Percentiles rank a stretch among this genome's conserved stretches.
phyloP scores from a whole-genome alignment of 2,113 vertebrate genomes.

The Dromas ardeola region DNA sequence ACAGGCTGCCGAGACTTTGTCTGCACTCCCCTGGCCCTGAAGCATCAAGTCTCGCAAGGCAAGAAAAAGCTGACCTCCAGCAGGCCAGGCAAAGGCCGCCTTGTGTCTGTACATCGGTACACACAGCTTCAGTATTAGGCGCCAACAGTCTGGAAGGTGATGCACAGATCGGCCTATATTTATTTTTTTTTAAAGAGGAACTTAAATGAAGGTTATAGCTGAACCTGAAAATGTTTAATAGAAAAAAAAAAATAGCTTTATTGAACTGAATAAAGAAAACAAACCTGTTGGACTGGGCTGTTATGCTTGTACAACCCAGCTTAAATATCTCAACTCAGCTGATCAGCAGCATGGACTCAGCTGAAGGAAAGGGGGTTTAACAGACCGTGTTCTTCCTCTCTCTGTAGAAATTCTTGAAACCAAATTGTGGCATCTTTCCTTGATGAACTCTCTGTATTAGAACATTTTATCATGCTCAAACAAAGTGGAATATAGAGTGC shows the following conservation, averaged over 20 bases:
- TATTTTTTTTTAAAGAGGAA: background rate
- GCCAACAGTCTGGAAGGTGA: background rate
- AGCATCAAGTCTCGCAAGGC: background rate
- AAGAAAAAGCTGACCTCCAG: background rate
- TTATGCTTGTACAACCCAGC: background rate
- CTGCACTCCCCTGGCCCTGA: background rate
- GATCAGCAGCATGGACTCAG: background rate
- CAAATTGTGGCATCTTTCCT: background rate
- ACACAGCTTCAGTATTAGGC: background rate
- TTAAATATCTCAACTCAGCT: background rate
- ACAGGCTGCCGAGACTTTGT: background rate
- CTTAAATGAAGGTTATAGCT: background rate
- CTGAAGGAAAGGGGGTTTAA: background rate
- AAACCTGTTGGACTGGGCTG: background rate
- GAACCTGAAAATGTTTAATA: background rate
- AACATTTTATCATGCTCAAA: background rate
- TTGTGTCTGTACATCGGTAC: background rate
- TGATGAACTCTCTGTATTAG: background rate
- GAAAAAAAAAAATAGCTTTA: background rate
- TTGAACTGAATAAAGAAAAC: background rate
- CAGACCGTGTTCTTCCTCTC: background rate
- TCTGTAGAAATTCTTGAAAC: background rate
- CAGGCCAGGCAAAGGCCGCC: accelerated
- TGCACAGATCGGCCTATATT: background rate
- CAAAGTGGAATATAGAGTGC: background rate